Evolutionary conservation across 1,140 invertebrate genomes (phyloP), one percentile per base, ranked within the genome.

Genomic region (Aporrectodea caliginosa): DNA sequence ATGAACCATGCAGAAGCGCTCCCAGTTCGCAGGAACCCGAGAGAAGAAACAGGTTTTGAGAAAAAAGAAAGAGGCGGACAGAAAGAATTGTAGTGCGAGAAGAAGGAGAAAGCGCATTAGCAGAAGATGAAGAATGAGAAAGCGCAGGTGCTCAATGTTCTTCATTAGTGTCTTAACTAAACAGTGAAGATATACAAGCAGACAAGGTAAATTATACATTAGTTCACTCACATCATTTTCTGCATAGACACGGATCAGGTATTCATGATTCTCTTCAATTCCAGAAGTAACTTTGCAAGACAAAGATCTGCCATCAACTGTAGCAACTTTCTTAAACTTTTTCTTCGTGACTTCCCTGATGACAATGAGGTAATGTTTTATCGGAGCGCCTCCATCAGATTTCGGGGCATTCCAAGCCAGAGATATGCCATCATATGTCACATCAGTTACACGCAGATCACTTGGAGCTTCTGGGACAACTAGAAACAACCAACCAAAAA

Each of bases 211-310:
- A n/a, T n/a, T n/a, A n/a, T n/a, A n/a, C n/a, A n/a, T n/a, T n/a
- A n/a, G n/a, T n/a, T n/a, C n/a, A n/a, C n/a, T n/a, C n/a, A 98
- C 98, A 72, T 98, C 96, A 88, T 99, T 99, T 30, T 95, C 95
- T 14, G 97, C 97, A 91, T 94, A 94, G 1, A 99, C 93, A 81
- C 97, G 91, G 90, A 99, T 98, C 83, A 96, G 90, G 85, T 99
- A 99, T 88, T 98, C 95, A 85, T 97, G 95, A 35, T 43, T 35
- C 29, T 76, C 43, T 43, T 76, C 75, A 58, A 76, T 29, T 35
- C 75, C 75, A 27, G 34, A 58, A 29, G 33, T 14, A 6, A 76
- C 29, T 12, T 16, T 30, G 12, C 16, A 76, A 1, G 34, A 58
- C 34, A 76, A 58, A 12, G 43, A n/a, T n/a, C 35, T 76, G 2